Evolutionary conservation across 1,140 invertebrate species (phyloP), one percentile per base, ranked within the genome.

Genomic region (Euura saliciscinereae): DNA sequence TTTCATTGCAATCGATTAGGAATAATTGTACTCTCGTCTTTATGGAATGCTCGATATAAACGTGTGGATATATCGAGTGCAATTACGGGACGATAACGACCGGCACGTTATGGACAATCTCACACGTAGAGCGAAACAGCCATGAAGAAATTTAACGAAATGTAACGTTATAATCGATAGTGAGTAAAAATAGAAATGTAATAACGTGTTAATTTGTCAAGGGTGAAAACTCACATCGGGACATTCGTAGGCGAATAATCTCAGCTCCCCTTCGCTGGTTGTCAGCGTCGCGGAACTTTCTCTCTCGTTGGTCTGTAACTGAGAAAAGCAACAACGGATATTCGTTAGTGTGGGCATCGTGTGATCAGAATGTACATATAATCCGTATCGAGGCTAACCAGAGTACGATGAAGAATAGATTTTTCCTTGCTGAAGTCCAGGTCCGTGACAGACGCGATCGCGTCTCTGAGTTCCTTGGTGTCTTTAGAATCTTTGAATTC

Each of bases 281-380:
- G 85, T 87, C 45, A 88, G 71, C 59, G 85, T 88, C 4, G 86
- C 85, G 4, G 86, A 88, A 70, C 83, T 87, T 77, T 88, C 86
- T 79, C 84, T 83, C 76, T 86, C 85, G 71, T 85, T 86, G 46
- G 85, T 86, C 80, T 87, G 85, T 78, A 86, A 83, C 85, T 87
- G 43, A 71, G 74, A 51, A 44, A 66, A 71, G 28, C 28, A 28
- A 28, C 28, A 28, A 28, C 28, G 28, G 28, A 28, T 28, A 28
- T 28, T 28, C 28, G 28, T 28, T 28, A 28, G 28, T 28, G 28
- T 28, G 28, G 28, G 28, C 0, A 28, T 28, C 28, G 3, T 59
- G 13, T 59, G 8, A 59, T 6, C 6, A 11, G 13, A 59, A 59
- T 59, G 8, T 11, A n/a, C 13, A 1, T 59, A 59, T 59, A 59